A percentile compares a stretch with the other conserved stretches of the same genome.
Evolutionary conservation across 2,797 vertebrate species (phyloP).

Genomic region (Hybognathus amarus): DNA sequence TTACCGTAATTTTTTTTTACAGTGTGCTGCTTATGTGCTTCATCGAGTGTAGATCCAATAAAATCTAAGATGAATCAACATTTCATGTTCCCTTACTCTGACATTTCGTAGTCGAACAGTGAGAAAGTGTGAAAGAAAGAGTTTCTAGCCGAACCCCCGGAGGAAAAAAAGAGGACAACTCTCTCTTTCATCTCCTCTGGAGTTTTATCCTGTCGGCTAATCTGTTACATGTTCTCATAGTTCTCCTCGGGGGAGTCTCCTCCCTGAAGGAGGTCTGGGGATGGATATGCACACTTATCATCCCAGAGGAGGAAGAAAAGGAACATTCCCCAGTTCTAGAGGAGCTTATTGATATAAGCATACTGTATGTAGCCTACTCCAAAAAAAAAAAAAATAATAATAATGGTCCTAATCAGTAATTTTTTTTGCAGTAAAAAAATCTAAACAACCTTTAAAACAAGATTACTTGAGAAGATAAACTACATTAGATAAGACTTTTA

Average conservation of each 20-base stretch:
- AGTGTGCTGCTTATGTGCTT: not conserved
- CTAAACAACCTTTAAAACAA: constrained; percentile 18
- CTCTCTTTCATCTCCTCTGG: constrained; percentile 30
- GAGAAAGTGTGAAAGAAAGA: not conserved
- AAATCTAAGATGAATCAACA: constrained; percentile 7
- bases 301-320: constrained; percentile 1
- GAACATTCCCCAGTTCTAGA: not conserved
- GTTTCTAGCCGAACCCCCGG: constrained; percentile 5
- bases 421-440: not conserved
- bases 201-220: constrained; percentile 45
- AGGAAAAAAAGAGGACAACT: constrained; percentile 14
- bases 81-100: constrained; percentile 5
- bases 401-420: not conserved
- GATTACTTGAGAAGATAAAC: constrained; percentile 11
- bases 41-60: not conserved
- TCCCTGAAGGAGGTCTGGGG: constrained; percentile 39
- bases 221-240: constrained; percentile 42
- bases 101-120: constrained; percentile 11
- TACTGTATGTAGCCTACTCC: not conserved
- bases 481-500: constrained; percentile 13
- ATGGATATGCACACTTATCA: constrained; percentile 39
- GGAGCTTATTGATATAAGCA: not conserved
- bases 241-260: constrained; percentile 16
- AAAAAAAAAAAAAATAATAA: too few relatives aligned
- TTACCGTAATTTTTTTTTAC: too few relatives aligned